Percentiles rank a stretch among this genome's conserved stretches.
phyloP scores from a whole-genome alignment of 2,113 vertebrate species.

The Crotophaga sulcirostris region DNA sequence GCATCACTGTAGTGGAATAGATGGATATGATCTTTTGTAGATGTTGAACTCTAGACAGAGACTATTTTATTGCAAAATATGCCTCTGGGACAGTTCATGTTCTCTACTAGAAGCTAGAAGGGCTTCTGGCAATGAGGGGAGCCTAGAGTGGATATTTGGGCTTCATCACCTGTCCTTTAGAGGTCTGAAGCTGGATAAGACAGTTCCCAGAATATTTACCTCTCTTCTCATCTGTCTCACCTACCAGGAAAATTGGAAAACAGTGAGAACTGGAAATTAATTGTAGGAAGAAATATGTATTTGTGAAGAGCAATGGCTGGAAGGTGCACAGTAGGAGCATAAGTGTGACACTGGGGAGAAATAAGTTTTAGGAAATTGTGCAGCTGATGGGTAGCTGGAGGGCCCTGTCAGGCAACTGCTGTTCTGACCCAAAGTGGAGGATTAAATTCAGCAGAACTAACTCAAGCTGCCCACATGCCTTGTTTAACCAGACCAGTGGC shows the following conservation, averaged over 20 bases:
- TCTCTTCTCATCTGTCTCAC: background rate
- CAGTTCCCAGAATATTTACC: background rate
- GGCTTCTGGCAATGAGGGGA: background rate
- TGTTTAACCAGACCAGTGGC: background rate
- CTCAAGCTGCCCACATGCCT: fast-evolving
- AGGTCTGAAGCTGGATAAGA: background rate
- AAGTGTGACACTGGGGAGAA: background rate
- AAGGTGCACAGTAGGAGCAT: fast-evolving
- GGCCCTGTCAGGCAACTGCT: fast-evolving
- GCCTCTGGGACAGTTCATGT: background rate
- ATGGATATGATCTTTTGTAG: background rate
- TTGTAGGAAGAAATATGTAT: background rate
- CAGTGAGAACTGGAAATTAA: background rate
- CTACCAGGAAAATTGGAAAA: background rate
- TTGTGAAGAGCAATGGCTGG: background rate
- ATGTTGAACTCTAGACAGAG: background rate
- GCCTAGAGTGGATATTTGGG: background rate
- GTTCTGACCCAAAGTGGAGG: background rate
- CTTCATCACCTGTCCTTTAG: background rate
- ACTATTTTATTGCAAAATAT: background rate
- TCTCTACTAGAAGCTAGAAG: background rate
- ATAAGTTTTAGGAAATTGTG: background rate
- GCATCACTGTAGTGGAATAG: background rate
- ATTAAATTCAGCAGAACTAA: background rate
- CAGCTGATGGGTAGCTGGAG: background rate